phyloP scores from a whole-genome alignment of 2,888 invertebrate species.

The Platycheirus albimanus region DNA sequence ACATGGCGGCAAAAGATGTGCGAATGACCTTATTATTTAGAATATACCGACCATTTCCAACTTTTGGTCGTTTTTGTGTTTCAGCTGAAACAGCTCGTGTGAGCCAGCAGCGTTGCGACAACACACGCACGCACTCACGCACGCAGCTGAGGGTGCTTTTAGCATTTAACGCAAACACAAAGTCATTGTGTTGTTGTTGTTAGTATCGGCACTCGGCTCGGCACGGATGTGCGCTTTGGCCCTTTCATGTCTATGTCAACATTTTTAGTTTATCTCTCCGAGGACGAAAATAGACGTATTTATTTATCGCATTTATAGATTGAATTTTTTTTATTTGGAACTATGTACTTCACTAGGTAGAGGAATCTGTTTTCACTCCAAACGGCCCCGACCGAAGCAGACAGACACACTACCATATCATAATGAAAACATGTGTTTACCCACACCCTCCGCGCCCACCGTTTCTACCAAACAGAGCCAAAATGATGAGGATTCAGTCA shows the following conservation, averaged over 20 bases:
- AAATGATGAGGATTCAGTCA: neutral
- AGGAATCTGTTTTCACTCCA: slow-evolving; percentile 39
- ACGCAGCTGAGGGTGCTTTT: slow-evolving; percentile 42
- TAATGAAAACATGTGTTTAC: slow-evolving; percentile 18
- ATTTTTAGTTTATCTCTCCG: slow-evolving; percentile 60
- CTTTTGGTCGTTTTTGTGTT: slow-evolving; percentile 18
- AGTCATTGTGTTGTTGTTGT: slow-evolving; percentile 27
- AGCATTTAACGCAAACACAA: slow-evolving; percentile 26
- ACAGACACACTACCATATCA: neutral
- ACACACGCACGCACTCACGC: slow-evolving; percentile 5
- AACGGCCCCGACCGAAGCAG: slow-evolving; percentile 14
- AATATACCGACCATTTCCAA: slow-evolving; percentile 32
- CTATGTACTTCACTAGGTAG: slow-evolving; percentile 18
- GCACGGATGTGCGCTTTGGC: slow-evolving; percentile 25
- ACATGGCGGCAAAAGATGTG: slow-evolving; percentile 34
- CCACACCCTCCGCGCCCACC: too few relatives aligned
- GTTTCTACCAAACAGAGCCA: too few relatives aligned
- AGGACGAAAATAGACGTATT: slow-evolving; percentile 53
- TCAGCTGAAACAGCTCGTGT: slow-evolving; percentile 25
- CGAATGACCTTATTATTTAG: slow-evolving; percentile 54
- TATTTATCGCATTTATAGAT: slow-evolving; percentile 50
- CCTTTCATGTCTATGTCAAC: slow-evolving; percentile 66
- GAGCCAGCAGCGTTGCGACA: neutral
- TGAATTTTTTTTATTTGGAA: slow-evolving; percentile 20
- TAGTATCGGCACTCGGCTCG: too few relatives aligned